Base-by-base conservation (phyloP, 2,888 invertebrate species). In the Anoplius nigerrimus region DNA sequence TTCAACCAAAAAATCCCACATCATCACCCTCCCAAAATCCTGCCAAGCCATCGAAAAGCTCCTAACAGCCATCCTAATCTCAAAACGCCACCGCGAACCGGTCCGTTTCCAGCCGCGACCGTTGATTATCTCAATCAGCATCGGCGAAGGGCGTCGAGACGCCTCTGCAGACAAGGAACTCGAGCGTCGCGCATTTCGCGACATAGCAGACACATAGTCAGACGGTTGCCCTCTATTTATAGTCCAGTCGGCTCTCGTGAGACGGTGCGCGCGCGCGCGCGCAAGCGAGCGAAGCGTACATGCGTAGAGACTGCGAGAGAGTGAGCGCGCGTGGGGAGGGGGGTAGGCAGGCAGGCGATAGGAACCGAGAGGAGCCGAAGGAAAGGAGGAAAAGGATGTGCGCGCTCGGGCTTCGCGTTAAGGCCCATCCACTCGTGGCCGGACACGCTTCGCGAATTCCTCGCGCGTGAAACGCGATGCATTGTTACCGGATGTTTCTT, bases 201-300 rank as follows among this genome's bases (percentile, higher is more conserved):
- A 80, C 78, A 79, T 78, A 69, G 79, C 81, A 84, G 84, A 85
- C 82, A 80, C 82, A 80, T 77, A 82, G 85, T 79, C 83, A 81
- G 85, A 83, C 83, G 69, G 75, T 65, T 62, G 66, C 63, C 63
- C 52, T 56, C 79, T 86, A 85, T 86, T 85, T 82, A 86, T 85
- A 85, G 75, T 70, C 34, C 56, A 42, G 63, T 57, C 55, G 21
- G 20, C 62, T 67, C 71, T 75, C 55, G 66, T 63, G 66, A 64
- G 61, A 59, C 57, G 55, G 66, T 24, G 22, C 22, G 58, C 51
- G n/a, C n/a, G n/a, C n/a, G n/a, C n/a, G n/a, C n/a, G n/a, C n/a
- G n/a, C n/a, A n/a, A n/a, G n/a, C n/a, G n/a, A n/a, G n/a, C n/a
- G n/a, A n/a, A n/a, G n/a, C n/a, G n/a, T n/a, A n/a, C n/a, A n/a